A percentile compares a stretch with the other conserved stretches of the same genome.
Evolutionary conservation across 2,113 vertebrate species (phyloP).

Genomic region (Ctenomys sociabilis): DNA sequence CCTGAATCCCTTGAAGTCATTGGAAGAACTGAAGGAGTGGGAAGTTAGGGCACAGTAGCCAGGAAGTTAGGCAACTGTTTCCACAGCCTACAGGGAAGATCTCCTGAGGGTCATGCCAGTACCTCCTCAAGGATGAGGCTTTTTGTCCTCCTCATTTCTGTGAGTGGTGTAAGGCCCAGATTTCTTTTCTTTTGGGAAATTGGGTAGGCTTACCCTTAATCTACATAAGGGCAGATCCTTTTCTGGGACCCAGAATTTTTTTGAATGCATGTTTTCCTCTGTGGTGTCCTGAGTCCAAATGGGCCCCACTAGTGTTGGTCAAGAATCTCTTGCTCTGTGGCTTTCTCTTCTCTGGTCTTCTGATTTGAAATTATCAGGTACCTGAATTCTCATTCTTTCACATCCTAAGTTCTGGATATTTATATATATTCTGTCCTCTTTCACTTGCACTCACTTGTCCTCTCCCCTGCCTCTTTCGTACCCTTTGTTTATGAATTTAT

Average conservation of each 20-base stretch:
- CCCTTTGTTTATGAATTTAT: too few species aligned
- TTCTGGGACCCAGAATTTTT: too few species aligned
- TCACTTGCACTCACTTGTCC: too few species aligned
- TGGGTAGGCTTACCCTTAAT: too few species aligned
- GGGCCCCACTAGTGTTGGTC: too few species aligned
- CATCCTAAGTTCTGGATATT: too few species aligned
- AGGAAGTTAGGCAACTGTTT: neutral
- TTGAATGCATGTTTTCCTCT: neutral
- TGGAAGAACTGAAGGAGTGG: too few species aligned
- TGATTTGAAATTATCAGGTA: neutral
- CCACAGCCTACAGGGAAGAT: neutral
- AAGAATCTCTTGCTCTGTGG: neutral
- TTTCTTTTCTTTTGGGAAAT: neutral
- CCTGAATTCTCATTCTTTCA: neutral
- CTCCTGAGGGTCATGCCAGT: accelerated
- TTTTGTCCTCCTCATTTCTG: neutral
- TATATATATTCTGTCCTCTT: too few species aligned
- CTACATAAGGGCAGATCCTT: neutral
- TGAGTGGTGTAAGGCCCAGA: neutral
- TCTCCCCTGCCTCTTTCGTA: too few species aligned
- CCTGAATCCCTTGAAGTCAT: too few species aligned
- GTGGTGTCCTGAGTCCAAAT: neutral
- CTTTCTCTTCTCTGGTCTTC: neutral
- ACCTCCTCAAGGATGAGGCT: neutral
- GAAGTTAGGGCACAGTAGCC: too few species aligned